Conservation (phyloP, 1,140 invertebrate species). For the Nautilus pompilius region DNA sequence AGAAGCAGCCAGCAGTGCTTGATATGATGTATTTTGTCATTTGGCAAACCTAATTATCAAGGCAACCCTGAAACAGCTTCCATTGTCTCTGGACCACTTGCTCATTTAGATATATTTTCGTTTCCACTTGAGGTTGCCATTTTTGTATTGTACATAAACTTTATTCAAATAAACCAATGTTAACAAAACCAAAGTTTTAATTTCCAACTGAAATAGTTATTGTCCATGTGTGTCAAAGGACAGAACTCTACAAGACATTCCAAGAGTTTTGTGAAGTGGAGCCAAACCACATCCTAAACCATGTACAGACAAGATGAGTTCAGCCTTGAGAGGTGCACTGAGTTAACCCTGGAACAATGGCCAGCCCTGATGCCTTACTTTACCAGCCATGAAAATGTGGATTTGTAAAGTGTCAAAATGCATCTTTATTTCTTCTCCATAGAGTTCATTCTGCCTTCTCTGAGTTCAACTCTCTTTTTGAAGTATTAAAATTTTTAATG, state of each 20-base stretch:
- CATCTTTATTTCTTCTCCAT: conserved; percentile 12
- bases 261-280: conserved; percentile 17
- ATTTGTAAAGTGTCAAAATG: conserved; percentile 6
- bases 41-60: conserved; percentile 9
- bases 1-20: conserved; percentile 9
- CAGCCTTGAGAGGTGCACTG: conserved; percentile 12
- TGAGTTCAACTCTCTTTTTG: conserved; percentile 21
- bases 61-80: conserved; percentile 7
- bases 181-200: too few species aligned
- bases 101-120: conserved; percentile 14
- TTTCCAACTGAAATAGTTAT: too few species aligned
- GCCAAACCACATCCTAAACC: conserved; percentile 19
- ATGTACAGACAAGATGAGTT: conserved; percentile 25
- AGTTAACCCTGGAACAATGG: conserved; percentile 18
- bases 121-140: conserved; percentile 9
- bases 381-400: conserved; percentile 11
- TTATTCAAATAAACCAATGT: too few species aligned
- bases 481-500: not conserved
- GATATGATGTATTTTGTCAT: conserved; percentile 22
- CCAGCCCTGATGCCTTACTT: conserved; percentile 10
- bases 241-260: conserved; percentile 10
- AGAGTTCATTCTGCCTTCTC: conserved; percentile 7
- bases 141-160: too few species aligned
- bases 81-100: conserved; percentile 8
- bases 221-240: too few species aligned